Evolutionary conservation across 92 coral and sea anemone genomes (phyloP).

Genomic region (Heliopora coerulea): DNA sequence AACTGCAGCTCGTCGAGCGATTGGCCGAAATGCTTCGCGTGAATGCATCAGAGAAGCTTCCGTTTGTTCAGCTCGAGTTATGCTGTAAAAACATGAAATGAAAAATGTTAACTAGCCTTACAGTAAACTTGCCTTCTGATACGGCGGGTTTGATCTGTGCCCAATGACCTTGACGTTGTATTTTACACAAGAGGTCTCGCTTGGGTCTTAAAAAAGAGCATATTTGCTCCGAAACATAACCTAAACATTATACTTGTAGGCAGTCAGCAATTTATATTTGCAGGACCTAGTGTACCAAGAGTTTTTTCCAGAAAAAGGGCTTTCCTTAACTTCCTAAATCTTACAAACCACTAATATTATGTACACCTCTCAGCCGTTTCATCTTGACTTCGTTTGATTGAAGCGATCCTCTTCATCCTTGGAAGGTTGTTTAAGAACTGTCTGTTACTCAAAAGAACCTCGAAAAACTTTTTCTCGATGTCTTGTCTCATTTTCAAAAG

Average conservation of each 20-base stretch:
- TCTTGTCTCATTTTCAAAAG: slow-evolving; percentile 80
- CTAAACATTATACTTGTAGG: too few species aligned
- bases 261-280: too few species aligned
- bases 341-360: background rate
- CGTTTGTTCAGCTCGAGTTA: slow-evolving; percentile 82
- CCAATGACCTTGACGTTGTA: too few species aligned
- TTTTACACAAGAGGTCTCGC: too few species aligned
- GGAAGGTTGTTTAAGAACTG: slow-evolving; percentile 82
- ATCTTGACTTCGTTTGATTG: slow-evolving; percentile 80
- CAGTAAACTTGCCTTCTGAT: too few species aligned
- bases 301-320: background rate
- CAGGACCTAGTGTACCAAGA: background rate
- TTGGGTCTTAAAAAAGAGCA: too few species aligned
- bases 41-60: slow-evolving; percentile 95
- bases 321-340: background rate
- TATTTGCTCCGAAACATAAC: too few species aligned
- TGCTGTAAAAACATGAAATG: slow-evolving; percentile 47
- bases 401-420: slow-evolving; percentile 87
- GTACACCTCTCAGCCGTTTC: slow-evolving; percentile 90
- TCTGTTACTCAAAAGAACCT: slow-evolving; percentile 78
- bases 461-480: slow-evolving; percentile 77
- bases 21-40: slow-evolving; percentile 99
- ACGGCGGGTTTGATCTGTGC: too few species aligned
- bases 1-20: slow-evolving; percentile 99
- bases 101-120: too few species aligned